phyloP scores from a whole-genome alignment of 2,797 vertebrate species.

The Pangasius larnaudii region DNA sequence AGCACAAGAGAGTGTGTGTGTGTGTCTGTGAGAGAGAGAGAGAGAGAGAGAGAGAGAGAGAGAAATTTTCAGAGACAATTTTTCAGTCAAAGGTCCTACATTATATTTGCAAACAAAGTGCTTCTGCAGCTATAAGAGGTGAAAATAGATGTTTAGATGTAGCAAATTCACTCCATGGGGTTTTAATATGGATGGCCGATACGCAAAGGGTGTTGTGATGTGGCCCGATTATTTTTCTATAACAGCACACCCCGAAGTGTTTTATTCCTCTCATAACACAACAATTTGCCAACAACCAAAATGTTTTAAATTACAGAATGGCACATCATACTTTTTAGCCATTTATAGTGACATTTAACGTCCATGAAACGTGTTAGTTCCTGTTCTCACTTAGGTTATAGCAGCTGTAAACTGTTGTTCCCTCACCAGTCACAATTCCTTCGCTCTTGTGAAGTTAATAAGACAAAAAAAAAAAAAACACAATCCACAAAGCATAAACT shows the following conservation, averaged over 20 bases:
- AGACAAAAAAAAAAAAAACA: neutral
- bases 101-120: neutral
- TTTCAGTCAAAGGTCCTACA: slow-evolving; percentile 4
- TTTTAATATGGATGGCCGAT: neutral
- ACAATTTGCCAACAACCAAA: neutral
- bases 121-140: slow-evolving; percentile 3
- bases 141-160: neutral
- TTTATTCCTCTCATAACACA: neutral
- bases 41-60: slow-evolving; percentile 13
- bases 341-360: neutral
- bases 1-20: neutral
- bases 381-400: neutral
- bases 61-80: neutral
- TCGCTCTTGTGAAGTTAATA: neutral
- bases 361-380: neutral
- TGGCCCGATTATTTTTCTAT: neutral
- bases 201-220: neutral
- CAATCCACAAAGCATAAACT: neutral
- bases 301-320: neutral
- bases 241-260: neutral
- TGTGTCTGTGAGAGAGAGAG: neutral
- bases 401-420: neutral
- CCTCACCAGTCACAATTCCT: neutral
- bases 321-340: neutral
- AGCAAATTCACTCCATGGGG: neutral